phyloP scores from a whole-genome alignment of 2,888 invertebrate genomes.

The Mactromeris polynyma region DNA sequence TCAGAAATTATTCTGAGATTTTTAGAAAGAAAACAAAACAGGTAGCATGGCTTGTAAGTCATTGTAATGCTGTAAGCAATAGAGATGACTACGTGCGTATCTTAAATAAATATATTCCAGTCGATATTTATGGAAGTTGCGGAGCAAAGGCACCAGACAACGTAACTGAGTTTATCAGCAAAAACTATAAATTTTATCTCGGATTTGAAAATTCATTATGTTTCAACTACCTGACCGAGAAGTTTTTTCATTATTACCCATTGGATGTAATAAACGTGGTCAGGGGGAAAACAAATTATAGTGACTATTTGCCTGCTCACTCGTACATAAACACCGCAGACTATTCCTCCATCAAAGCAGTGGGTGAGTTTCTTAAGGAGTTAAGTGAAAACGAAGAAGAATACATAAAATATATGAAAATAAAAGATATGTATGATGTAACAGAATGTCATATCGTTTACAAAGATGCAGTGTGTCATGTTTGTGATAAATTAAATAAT shows the following conservation, averaged over 20 bases:
- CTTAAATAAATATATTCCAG: constrained; percentile 60
- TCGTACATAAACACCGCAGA: constrained; percentile 84
- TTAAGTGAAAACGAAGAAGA: constrained; percentile 40
- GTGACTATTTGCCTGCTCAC: constrained; percentile 75
- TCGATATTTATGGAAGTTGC: constrained; percentile 72
- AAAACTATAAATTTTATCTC: constrained; percentile 80
- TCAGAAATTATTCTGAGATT: constrained; percentile 28
- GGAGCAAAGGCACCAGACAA: constrained; percentile 24
- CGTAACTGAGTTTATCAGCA: constrained; percentile 28
- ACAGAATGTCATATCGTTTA: neutral
- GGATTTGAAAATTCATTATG: constrained; percentile 84
- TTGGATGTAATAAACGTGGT: constrained; percentile 81
- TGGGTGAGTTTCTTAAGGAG: constrained; percentile 29
- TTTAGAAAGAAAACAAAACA: constrained; percentile 54
- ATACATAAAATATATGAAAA: constrained; percentile 48
- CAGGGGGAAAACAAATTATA: constrained; percentile 82
- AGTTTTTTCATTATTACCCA: constrained; percentile 76
- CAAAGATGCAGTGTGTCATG: constrained; percentile 35
- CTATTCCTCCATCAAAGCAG: constrained; percentile 74
- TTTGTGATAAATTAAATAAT: constrained; percentile 58
- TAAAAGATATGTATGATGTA: constrained; percentile 30
- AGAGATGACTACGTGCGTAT: constrained; percentile 66
- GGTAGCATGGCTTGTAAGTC: constrained; percentile 74
- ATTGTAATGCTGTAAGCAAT: constrained; percentile 64
- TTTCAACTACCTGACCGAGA: constrained; percentile 84